Percentiles rank a stretch among this genome's conserved stretches.
phyloP scores from a whole-genome alignment of 1,140 invertebrate genomes.

The Aethina tumida region DNA sequence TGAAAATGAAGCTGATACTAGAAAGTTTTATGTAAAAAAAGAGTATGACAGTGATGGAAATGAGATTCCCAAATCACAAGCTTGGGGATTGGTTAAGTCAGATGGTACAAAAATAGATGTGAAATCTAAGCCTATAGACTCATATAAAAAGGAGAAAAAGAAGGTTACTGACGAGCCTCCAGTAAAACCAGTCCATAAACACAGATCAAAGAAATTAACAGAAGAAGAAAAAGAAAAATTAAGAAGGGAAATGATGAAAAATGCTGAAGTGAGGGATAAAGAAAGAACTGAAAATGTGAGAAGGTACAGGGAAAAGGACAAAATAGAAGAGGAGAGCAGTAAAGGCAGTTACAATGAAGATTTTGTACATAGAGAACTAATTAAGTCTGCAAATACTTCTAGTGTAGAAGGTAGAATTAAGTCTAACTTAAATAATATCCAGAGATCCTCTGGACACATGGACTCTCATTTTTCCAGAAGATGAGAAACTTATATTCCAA shows the following conservation, averaged over 20 bases:
- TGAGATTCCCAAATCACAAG: conserved; percentile 14
- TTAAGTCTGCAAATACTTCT: conserved; percentile 50
- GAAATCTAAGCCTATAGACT: conserved; percentile 8
- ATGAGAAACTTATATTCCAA: conserved; percentile 18
- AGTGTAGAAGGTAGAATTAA: conserved; percentile 68
- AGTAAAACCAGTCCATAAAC: conserved; percentile 13
- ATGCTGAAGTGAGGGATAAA: conserved; percentile 62
- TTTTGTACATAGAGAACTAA: conserved; percentile 53
- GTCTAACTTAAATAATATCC: conserved; percentile 73
- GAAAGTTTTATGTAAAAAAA: conserved; percentile 3
- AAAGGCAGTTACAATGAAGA: conserved; percentile 37
- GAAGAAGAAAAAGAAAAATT: conserved; percentile 62
- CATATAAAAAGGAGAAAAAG: conserved; percentile 18
- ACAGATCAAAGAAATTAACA: conserved; percentile 39
- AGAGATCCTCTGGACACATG: conserved; percentile 56
- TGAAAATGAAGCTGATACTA: conserved; percentile 9
- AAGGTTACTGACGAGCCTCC: conserved; percentile 17
- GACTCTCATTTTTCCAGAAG: conserved; percentile 59
- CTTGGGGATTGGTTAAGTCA: conserved; percentile 39
- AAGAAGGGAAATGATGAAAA: conserved; percentile 71
- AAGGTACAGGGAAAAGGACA: conserved; percentile 52
- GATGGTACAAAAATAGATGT: conserved; percentile 37
- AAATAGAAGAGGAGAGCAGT: conserved; percentile 44
- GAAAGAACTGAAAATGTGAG: conserved; percentile 53
- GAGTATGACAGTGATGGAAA: conserved; percentile 18